A percentile compares a stretch with the other conserved stretches of the same genome.
phyloP scores from a whole-genome alignment of 2,113 vertebrate species.

The Apaloderma vittatum region DNA sequence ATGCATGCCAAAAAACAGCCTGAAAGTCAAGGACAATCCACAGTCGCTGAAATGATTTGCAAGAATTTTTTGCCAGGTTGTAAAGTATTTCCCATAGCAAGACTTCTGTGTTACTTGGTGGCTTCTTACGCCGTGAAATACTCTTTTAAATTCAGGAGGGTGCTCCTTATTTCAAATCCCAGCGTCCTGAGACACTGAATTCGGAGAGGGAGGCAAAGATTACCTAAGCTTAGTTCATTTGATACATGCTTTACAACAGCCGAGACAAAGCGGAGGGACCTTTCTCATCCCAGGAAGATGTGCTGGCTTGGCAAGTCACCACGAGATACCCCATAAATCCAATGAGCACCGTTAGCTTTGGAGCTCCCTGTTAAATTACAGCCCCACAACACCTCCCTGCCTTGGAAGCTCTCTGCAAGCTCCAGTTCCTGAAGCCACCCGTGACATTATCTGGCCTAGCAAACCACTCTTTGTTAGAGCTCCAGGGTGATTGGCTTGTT shows the following conservation, averaged over 20 bases:
- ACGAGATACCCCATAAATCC: accelerated
- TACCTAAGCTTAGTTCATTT: background rate
- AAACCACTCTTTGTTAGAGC: background rate
- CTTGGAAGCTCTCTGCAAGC: background rate
- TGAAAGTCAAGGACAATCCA: background rate
- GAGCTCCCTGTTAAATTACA: background rate
- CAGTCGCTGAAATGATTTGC: background rate
- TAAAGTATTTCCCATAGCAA: background rate
- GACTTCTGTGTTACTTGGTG: background rate
- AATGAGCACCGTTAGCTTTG: background rate
- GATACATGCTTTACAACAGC: background rate
- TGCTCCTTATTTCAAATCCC: background rate
- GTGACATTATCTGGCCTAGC: background rate
- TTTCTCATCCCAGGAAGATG: background rate
- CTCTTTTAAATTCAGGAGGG: background rate
- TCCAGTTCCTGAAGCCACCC: background rate
- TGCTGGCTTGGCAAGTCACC: background rate
- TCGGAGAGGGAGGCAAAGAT: accelerated
- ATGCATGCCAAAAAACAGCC: background rate
- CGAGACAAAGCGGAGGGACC: background rate
- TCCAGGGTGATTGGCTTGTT: background rate
- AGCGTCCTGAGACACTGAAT: accelerated
- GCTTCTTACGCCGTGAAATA: background rate
- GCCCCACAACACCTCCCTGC: background rate
- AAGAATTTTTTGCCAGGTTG: background rate